Conservation (phyloP, 2,113 vertebrate genomes). For the Grantiella picta region DNA sequence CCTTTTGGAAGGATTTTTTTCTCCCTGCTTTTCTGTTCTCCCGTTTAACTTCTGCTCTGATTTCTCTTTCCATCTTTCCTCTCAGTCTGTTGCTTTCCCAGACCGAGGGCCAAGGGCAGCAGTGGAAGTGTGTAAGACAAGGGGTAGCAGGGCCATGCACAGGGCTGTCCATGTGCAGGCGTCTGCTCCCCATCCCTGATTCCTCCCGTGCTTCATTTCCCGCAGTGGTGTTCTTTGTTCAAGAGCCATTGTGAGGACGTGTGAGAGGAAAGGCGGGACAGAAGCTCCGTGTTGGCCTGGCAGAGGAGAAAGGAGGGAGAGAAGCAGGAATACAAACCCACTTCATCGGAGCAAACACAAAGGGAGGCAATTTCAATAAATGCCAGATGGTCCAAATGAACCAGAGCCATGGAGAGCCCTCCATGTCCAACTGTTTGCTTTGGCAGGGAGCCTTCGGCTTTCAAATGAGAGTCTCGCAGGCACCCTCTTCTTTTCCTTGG, state of each 20-base stretch:
- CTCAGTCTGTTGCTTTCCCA: neutral
- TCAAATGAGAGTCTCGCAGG: neutral
- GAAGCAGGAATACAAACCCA: neutral
- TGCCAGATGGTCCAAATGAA: conserved; percentile 61
- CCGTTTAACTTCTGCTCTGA: neutral
- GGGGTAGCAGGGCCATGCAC: neutral
- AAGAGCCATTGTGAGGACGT: rapidly evolving
- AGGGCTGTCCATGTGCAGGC: neutral
- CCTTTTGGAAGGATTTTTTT: conserved; percentile 6
- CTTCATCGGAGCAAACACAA: neutral
- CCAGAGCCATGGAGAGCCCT: neutral
- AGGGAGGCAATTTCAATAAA: conserved; percentile 16
- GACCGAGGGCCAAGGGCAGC: neutral
- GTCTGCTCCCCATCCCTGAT: neutral
- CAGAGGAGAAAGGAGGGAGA: neutral
- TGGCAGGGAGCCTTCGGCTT: conserved; percentile 36
- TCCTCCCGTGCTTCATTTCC: neutral
- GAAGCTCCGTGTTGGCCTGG: neutral
- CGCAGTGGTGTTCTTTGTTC: neutral
- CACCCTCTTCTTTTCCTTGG: neutral
- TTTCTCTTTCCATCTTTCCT: conserved; percentile 19
- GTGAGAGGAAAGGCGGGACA: neutral
- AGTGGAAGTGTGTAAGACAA: neutral
- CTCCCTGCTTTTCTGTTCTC: conserved; percentile 5
- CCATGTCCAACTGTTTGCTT: conserved; percentile 54